Evolutionary conservation across 2,888 invertebrate genomes (phyloP).

Genomic region (Cerastis rubricosa): DNA sequence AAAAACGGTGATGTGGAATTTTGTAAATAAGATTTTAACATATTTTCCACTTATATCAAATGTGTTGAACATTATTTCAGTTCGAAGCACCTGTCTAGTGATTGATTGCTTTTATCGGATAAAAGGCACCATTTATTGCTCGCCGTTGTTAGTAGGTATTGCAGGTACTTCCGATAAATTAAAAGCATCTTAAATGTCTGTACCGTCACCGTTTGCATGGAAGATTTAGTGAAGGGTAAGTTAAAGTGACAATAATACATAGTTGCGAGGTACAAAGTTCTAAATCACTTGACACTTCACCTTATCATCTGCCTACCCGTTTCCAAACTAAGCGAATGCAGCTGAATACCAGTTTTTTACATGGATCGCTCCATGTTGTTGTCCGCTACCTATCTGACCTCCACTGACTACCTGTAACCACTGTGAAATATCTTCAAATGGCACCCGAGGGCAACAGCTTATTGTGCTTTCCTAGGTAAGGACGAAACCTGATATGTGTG

Average conservation of each 20-base stretch:
- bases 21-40: neutral
- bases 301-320: neutral
- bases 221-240: neutral
- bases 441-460: neutral
- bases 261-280: neutral
- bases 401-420: neutral
- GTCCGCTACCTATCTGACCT: neutral
- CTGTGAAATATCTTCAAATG: neutral
- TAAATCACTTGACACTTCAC: neutral
- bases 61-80: conserved; percentile 14
- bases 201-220: neutral
- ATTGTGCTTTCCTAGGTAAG: neutral
- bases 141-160: neutral
- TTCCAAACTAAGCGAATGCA: neutral
- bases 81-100: neutral
- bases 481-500: neutral
- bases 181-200: neutral
- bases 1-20: neutral
- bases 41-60: neutral
- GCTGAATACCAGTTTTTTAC: neutral
- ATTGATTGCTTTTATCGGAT: neutral
- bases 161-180: neutral
- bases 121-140: neutral
- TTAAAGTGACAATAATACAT: neutral
- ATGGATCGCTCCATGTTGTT: no score